phyloP scores from a whole-genome alignment of 2,113 vertebrate species.

The Toxotes chatareus region DNA sequence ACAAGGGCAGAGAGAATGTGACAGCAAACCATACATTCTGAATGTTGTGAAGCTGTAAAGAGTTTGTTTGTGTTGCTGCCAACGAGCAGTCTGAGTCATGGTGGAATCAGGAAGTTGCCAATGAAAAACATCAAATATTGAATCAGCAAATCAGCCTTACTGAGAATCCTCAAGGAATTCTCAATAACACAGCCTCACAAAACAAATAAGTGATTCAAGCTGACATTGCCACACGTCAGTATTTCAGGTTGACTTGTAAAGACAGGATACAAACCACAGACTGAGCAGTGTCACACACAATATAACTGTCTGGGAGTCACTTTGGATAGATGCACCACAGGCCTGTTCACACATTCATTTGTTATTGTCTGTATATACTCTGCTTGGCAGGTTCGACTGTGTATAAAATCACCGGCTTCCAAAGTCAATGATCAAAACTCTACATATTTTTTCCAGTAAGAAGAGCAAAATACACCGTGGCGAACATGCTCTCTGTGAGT shows the following conservation, averaged over 20 bases:
- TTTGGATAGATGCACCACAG: slow-evolving; percentile 24
- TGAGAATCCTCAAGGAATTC: slow-evolving; percentile 22
- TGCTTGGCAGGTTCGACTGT: slow-evolving; percentile 30
- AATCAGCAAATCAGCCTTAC: slow-evolving; percentile 17
- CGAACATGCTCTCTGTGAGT: slow-evolving; percentile 73
- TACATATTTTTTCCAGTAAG: slow-evolving; percentile 51
- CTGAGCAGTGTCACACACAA: not conserved
- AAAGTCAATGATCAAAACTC: slow-evolving; percentile 43
- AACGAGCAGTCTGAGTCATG: slow-evolving; percentile 23
- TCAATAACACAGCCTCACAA: slow-evolving; percentile 39
- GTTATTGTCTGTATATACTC: slow-evolving; percentile 25
- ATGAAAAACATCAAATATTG: not conserved
- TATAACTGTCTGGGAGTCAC: slow-evolving; percentile 31
- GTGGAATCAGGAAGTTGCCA: slow-evolving; percentile 29
- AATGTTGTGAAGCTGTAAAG: not conserved
- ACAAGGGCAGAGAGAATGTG: not conserved
- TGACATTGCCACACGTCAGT: slow-evolving; percentile 40
- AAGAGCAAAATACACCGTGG: slow-evolving; percentile 58
- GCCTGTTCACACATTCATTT: slow-evolving; percentile 27
- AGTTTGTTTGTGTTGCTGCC: slow-evolving; percentile 27
- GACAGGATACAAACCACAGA: slow-evolving; percentile 27
- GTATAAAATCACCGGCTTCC: slow-evolving; percentile 34
- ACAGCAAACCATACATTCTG: slow-evolving; percentile 8
- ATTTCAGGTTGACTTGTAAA: not conserved
- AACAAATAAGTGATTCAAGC: slow-evolving; percentile 26